phyloP scores from a whole-genome alignment of 2,113 vertebrate genomes.

The Collichthys lucidus region DNA sequence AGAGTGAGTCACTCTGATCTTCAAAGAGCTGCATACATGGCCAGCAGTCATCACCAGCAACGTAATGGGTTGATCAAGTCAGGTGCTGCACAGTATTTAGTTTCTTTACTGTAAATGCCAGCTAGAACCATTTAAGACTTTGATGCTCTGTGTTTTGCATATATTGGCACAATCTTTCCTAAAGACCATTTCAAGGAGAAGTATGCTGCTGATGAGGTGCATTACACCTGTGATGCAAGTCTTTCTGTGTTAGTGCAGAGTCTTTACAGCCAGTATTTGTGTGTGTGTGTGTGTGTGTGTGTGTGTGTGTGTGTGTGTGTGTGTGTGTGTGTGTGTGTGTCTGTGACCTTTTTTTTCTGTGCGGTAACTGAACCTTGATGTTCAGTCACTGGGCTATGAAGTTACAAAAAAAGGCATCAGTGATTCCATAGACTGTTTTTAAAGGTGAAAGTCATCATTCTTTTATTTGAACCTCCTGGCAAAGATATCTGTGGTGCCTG shows the following conservation, averaged over 20 bases:
- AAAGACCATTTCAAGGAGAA: constrained; percentile 91
- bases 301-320: not conserved
- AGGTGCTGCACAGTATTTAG: not conserved
- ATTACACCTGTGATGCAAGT: constrained; percentile 89
- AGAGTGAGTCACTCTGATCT: constrained; percentile 87
- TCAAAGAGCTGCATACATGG: constrained; percentile 35
- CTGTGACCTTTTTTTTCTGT: constrained; percentile 26
- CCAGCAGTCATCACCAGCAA: constrained; percentile 24
- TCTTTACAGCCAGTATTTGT: not conserved
- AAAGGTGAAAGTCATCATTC: constrained; percentile 36
- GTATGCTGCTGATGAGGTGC: constrained; percentile 89
- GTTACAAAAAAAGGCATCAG: not conserved
- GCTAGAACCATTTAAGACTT: too few species aligned
- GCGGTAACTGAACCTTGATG: constrained; percentile 28
- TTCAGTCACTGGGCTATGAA: constrained; percentile 20
- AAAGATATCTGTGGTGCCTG: not conserved
- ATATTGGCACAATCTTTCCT: constrained; percentile 87
- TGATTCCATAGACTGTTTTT: not conserved
- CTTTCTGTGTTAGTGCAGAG: not conserved
- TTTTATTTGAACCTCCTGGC: constrained; percentile 8
- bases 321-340: constrained; percentile 8
- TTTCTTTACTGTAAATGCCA: too few species aligned
- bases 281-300: constrained; percentile 6
- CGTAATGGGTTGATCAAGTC: constrained; percentile 6
- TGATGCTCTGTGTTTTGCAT: constrained; percentile 25